Percentiles rank a stretch among this genome's conserved stretches.
phyloP scores from a whole-genome alignment of 2,797 vertebrate genomes.

The Acomys russatus region DNA sequence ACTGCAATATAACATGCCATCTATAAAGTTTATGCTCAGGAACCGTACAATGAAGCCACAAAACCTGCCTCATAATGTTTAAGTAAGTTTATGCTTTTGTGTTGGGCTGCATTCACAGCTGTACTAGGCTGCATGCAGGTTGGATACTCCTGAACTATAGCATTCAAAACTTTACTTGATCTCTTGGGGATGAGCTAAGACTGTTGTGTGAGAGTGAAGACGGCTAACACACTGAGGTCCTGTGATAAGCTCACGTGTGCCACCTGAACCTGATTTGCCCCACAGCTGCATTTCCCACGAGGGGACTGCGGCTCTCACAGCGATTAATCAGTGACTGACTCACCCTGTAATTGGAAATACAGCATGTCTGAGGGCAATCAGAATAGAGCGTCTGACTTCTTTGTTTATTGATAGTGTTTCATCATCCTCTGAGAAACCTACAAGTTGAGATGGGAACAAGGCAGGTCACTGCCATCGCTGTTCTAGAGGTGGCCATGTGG shows the following conservation, averaged over 20 bases:
- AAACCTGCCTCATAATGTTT: background rate
- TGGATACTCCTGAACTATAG: background rate
- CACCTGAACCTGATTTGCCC: background rate
- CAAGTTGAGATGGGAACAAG: constrained; percentile 35
- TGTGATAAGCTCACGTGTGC: background rate
- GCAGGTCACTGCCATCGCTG: constrained; percentile 3
- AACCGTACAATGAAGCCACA: background rate
- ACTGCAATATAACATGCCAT: background rate
- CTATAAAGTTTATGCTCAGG: background rate
- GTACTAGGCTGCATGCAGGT: background rate
- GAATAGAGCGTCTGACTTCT: constrained; percentile 17
- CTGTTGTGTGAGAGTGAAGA: background rate
- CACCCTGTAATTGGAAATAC: constrained; percentile 45
- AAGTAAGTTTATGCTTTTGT: background rate
- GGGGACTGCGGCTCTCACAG: background rate
- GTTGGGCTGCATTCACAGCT: too few species aligned
- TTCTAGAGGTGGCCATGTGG: constrained; percentile 15
- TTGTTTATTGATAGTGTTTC: constrained; percentile 63
- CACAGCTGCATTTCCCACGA: constrained; percentile 20
- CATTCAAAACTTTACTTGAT: background rate
- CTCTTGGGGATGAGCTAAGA: background rate
- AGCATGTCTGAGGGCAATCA: background rate
- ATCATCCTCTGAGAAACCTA: constrained; percentile 65
- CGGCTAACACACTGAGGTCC: background rate
- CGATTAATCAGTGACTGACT: constrained; percentile 61